Base-by-base conservation (phyloP, 2,113 vertebrate genomes). In the Equus quagga region DNA sequence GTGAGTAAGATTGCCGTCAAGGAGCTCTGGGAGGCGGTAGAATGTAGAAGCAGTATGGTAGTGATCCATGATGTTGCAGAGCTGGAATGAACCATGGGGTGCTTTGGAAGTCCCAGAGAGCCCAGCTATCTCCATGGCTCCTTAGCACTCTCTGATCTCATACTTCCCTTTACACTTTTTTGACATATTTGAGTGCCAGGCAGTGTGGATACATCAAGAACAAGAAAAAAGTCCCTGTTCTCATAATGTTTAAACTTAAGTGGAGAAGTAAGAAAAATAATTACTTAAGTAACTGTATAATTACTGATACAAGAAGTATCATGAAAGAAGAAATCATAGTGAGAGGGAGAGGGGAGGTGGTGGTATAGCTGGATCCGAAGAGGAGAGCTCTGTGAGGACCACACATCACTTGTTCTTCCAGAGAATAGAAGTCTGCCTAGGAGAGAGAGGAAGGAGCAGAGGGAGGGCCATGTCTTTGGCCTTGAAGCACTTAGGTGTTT, bases 261-360 rank as follows among this genome's bases (percentile, higher is more conserved):
- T 88, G n/a, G 17, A 23, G 26, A 10, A 65, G 26, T 64, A 81
- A 89, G 69, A 95, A 88, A 97, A 91, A 76, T 84, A 90, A 96
- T 23, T 62, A 31, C 10, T 31, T 60, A 72, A 75, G 17, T 96
- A 78, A 58, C 70, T 94, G 2, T 73, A 3, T 90, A 49, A 91
- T 92, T 64, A 72, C 49, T 78, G 21, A 72, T 81, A 2, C 11
- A 18, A 51, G 80, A 70, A 95, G 8, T 89, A 33, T 19, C 58
- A 18, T 82, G 51, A 19, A 93, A 70, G 85, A 88, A 64, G 44
- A 88, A 76, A 65, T 80, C 10, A 44, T 8, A 76, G 9, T 19
- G 56, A 92, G 23, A 46, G 23, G 41, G 36, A 15, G 36, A 51
- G 17, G 49, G 17, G 51, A 54, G 44, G 26, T n/a, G 54, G 19